Conservation (phyloP, 2,888 invertebrate genomes). For the Panzeria rudis region DNA sequence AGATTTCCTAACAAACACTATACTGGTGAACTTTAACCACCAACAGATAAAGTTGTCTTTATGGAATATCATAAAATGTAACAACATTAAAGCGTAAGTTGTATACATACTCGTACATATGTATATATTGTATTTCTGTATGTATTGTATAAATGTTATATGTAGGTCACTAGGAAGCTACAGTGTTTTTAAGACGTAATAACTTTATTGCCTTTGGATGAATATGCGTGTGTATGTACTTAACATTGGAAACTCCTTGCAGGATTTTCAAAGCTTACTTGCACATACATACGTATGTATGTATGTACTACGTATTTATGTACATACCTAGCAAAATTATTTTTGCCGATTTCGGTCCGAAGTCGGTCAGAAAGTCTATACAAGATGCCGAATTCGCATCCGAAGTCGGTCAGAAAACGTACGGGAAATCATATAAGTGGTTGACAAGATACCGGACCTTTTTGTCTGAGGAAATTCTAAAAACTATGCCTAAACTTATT, state of each 20-base stretch:
- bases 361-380: too few species aligned
- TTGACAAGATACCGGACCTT: too few species aligned
- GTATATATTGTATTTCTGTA: not conserved
- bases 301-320: not conserved
- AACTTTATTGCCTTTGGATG: constrained; percentile 22
- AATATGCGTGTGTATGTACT: not conserved
- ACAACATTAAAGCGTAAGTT: not conserved
- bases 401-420: too few species aligned
- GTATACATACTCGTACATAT: not conserved
- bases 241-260: constrained; percentile 5
- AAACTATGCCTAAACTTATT: too few species aligned
- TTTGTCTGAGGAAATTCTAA: too few species aligned
- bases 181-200: constrained; percentile 35
- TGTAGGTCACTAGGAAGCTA: constrained; percentile 51
- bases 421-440: too few species aligned
- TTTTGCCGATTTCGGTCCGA: too few species aligned
- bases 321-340: not conserved
- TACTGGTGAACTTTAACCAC: constrained; percentile 43
- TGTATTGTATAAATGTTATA: not conserved
- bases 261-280: not conserved
- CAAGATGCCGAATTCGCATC: too few species aligned
- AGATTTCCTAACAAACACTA: not conserved
- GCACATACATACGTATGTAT: not conserved
- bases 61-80: constrained; percentile 9
- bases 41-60: not conserved